phyloP scores from a whole-genome alignment of 2,797 vertebrate species.

The Scolopax bukidnonensis region DNA sequence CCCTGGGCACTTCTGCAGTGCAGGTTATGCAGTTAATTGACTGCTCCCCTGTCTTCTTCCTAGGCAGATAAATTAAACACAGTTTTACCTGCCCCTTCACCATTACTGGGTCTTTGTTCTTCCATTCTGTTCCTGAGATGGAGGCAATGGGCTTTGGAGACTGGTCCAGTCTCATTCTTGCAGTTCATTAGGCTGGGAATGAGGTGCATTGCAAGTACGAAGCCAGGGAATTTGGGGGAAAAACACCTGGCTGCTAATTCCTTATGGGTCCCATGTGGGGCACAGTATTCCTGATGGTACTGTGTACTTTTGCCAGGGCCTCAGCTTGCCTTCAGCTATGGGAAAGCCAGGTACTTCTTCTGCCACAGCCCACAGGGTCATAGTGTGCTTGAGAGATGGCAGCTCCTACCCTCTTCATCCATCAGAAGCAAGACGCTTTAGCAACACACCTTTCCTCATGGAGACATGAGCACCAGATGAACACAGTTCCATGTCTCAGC shows the following conservation, averaged over 20 bases:
- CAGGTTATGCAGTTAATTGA: neutral
- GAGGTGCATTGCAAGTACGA: neutral
- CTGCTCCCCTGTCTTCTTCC: accelerated
- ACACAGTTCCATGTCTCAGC: neutral
- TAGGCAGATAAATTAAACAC: neutral
- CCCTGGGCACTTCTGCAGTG: neutral
- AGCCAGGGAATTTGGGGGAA: neutral
- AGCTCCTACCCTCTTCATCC: neutral
- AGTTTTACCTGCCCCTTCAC: neutral
- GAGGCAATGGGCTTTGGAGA: neutral
- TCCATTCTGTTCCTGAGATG: neutral
- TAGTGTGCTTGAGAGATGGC: neutral
- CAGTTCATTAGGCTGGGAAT: neutral
- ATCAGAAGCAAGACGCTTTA: neutral
- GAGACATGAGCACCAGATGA: neutral
- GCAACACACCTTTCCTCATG: neutral
- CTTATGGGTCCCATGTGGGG: neutral
- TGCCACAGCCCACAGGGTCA: neutral
- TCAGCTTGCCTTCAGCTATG: neutral
- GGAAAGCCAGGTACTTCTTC: neutral
- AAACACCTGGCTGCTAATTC: neutral
- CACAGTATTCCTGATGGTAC: neutral
- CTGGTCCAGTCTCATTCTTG: neutral
- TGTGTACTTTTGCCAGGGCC: neutral
- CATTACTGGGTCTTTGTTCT: neutral